Evolutionary conservation across 2,113 vertebrate species (phyloP).

Genomic region (Siniperca chuatsi): DNA sequence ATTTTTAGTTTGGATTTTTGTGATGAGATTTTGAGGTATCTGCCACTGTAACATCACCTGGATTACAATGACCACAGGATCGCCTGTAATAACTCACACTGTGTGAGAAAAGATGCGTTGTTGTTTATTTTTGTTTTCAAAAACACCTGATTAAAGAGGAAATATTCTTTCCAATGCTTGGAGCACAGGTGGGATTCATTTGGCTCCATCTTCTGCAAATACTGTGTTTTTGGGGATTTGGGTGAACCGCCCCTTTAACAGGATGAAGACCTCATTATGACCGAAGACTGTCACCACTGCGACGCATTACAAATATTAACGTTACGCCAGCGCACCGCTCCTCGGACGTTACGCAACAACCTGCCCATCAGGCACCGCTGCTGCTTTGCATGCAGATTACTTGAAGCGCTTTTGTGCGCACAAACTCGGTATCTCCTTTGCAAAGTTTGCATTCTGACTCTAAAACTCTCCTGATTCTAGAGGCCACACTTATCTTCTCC

Average conservation of each 20-base stretch:
- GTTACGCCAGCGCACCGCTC: neutral
- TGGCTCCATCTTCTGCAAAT: neutral
- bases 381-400: neutral
- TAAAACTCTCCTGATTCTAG: fast-evolving
- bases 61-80: neutral
- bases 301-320: neutral
- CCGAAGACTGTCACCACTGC: neutral
- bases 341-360: neutral
- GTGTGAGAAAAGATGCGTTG: no score
- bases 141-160: no score
- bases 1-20: neutral
- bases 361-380: neutral
- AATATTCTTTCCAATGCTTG: neutral
- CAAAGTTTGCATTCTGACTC: neutral
- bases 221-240: neutral
- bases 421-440: neutral
- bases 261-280: neutral
- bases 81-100: neutral
- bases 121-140: neutral
- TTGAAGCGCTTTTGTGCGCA: no score
- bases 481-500: fast-evolving
- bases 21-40: neutral
- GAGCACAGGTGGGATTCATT: neutral
- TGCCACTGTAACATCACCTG: neutral
- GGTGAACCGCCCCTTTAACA: neutral